phyloP scores from a whole-genome alignment of 2,888 invertebrate genomes.

The Hemicrepidius hirtus region DNA sequence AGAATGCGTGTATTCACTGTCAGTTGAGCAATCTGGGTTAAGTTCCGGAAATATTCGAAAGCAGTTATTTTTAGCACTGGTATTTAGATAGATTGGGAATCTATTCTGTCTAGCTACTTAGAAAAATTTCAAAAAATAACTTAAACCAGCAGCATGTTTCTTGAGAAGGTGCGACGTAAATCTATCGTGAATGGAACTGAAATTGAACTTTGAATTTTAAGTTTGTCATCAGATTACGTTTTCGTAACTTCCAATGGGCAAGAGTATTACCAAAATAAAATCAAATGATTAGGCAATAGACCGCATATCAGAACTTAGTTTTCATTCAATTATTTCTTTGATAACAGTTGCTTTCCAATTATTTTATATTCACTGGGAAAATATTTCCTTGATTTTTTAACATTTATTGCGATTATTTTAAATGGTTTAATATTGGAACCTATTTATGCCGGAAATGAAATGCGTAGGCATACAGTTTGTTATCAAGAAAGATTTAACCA shows the following conservation, averaged over 20 bases:
- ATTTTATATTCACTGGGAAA: too few relatives aligned
- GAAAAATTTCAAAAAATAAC: background rate
- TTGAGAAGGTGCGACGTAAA: slow-evolving; percentile 11
- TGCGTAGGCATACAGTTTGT: background rate
- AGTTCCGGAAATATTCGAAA: slow-evolving; percentile 37
- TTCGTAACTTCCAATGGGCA: slow-evolving; percentile 3
- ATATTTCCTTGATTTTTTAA: too few relatives aligned
- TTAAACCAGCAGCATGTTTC: background rate
- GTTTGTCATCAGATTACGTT: slow-evolving; percentile 23
- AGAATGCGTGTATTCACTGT: slow-evolving; percentile 23
- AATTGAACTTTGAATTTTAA: slow-evolving; percentile 24
- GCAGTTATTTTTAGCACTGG: slow-evolving; percentile 27
- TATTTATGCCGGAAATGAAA: background rate
- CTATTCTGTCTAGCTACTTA: background rate
- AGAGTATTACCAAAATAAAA: background rate
- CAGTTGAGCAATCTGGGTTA: slow-evolving; percentile 33
- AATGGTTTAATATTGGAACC: background rate
- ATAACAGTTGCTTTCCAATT: too few relatives aligned
- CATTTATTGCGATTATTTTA: too few relatives aligned
- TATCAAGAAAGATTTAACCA: background rate
- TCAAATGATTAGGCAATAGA: background rate
- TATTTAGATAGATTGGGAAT: slow-evolving; percentile 17
- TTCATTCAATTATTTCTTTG: too few relatives aligned
- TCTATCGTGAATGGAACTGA: slow-evolving; percentile 8
- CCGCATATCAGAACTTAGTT: too few relatives aligned